phyloP scores from a whole-genome alignment of 2,113 vertebrate species.

The Eidolon helvum region DNA sequence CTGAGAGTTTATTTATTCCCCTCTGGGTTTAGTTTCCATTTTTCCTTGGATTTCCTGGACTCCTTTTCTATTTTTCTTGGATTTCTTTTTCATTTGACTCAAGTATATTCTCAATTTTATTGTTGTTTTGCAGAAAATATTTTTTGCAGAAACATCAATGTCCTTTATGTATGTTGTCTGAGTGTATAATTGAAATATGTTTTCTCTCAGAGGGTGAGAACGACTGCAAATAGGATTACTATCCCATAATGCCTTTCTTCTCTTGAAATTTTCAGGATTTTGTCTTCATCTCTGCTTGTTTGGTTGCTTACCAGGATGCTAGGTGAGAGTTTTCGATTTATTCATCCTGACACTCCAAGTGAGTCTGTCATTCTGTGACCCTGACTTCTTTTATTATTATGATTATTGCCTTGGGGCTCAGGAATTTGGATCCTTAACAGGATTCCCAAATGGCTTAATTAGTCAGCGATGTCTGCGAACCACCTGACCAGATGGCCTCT shows the following conservation, averaged over 20 bases:
- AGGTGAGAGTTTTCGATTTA: neutral
- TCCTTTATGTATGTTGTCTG: neutral
- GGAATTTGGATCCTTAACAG: neutral
- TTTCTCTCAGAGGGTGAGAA: neutral
- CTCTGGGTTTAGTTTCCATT: constrained; percentile 23
- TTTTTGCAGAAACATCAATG: constrained; percentile 8
- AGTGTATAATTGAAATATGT: neutral
- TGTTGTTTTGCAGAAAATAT: constrained; percentile 24
- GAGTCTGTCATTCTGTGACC: neutral
- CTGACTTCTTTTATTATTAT: neutral
- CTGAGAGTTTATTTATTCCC: constrained; percentile 9
- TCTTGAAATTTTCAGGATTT: neutral
- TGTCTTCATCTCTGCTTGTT: neutral
- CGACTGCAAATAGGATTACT: neutral
- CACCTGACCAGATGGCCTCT: accelerated
- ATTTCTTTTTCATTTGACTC: constrained; percentile 62
- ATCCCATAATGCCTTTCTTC: neutral
- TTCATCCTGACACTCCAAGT: neutral
- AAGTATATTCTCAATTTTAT: constrained; percentile 24
- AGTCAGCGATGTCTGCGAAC: neutral
- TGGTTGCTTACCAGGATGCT: neutral
- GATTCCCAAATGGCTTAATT: neutral
- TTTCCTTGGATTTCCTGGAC: constrained; percentile 14
- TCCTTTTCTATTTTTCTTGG: constrained; percentile 47
- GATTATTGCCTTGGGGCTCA: neutral